Evolutionary conservation across 2,888 invertebrate species (phyloP), one percentile per base, ranked within the genome.

Genomic region (Amphiduros pacificus): DNA sequence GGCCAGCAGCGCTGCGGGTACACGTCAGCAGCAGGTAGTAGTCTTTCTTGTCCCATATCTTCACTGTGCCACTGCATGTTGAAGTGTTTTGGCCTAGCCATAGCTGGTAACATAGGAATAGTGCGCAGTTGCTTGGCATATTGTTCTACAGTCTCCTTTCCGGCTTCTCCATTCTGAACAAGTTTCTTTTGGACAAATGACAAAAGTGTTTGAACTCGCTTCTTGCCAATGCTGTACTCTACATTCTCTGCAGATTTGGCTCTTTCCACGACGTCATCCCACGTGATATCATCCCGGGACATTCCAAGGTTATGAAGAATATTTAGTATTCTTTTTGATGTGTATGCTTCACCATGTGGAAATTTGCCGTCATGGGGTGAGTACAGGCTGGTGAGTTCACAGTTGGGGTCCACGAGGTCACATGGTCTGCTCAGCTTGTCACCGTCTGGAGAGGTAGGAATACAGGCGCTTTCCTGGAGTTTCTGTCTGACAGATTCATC

Each of bases 391-490:
- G 72, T 66, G 6, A 71, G 50, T 9, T 55, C 27, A 22, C 71
- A 59, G 0, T 29, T 26, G 5, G 74, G 76, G 60, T 73, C 64
- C 20, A 78, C 65, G 11, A 76, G 64, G 26, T 74, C 68, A 4
- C 27, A 41, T 22, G 74, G 70, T 41, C 52, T 63, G 27, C 61
- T 64, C 4, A 76, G 61, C 9, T 40, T 40, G 20, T 49, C 57
- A 1, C 73, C 72, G 36, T 65, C 59, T 20, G 72, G 71, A 22
- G 70, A 63, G 1, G 69, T 69, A 17, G 73, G 75, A 36, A 74
- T 68, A 56, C 74, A 76, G 14, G 29, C 26, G 11, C 49, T 55
- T 14, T 49, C 52, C 41, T 52, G 31, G 29, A 72, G n/a, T 63
- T 73, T 52, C 59, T 71, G 60, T 57, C 69, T 32, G 60, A 73